A percentile compares a stretch with the other conserved stretches of the same genome.
Conservation (phyloP, 30 jellyfish, hydroid and myxozoan species). For the Catostylus mosaicus region DNA sequence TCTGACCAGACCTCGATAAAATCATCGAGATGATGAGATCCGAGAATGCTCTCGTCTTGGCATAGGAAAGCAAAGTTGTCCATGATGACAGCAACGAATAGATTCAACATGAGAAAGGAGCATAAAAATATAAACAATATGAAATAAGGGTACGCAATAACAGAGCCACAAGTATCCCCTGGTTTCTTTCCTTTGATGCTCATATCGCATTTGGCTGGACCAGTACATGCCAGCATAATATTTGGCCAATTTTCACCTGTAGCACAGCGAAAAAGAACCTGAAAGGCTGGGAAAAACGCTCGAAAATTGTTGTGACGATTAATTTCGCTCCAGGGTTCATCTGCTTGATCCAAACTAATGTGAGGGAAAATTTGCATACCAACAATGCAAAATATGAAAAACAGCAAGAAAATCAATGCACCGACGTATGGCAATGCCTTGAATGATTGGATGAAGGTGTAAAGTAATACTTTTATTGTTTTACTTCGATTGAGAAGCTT, state of each 20-base stretch:
- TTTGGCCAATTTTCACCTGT: slow-evolving; percentile 92
- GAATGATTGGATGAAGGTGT: slow-evolving; percentile 84
- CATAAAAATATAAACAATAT: slow-evolving; percentile 41
- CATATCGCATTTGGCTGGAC: slow-evolving; percentile 72
- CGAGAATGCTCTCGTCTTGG: slow-evolving; percentile 69
- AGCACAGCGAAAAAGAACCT: slow-evolving; percentile 79
- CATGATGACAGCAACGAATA: slow-evolving; percentile 71
- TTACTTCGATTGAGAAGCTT: slow-evolving; percentile 77
- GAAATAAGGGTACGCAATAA: slow-evolving; percentile 62
- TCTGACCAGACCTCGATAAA: slow-evolving; percentile 63
- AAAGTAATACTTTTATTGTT: slow-evolving; percentile 50
- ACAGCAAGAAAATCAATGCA: slow-evolving; percentile 75
- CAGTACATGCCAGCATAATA: slow-evolving; percentile 75
- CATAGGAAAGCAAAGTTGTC: slow-evolving; percentile 69
- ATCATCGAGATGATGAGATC: slow-evolving; percentile 64
- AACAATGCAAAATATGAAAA: slow-evolving; percentile 75
- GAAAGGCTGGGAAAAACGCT: slow-evolving; percentile 68
- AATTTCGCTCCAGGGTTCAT: slow-evolving; percentile 77
- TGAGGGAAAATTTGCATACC: slow-evolving; percentile 80
- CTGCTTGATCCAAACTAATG: slow-evolving; percentile 36
- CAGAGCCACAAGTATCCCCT: slow-evolving; percentile 72
- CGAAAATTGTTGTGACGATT: slow-evolving; percentile 79
- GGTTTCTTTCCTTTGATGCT: slow-evolving; percentile 38
- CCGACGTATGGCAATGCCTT: slow-evolving; percentile 92
- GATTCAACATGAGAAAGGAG: slow-evolving; percentile 63